phyloP scores from a whole-genome alignment of 1,140 invertebrate species.

The Liolophura sinensis region DNA sequence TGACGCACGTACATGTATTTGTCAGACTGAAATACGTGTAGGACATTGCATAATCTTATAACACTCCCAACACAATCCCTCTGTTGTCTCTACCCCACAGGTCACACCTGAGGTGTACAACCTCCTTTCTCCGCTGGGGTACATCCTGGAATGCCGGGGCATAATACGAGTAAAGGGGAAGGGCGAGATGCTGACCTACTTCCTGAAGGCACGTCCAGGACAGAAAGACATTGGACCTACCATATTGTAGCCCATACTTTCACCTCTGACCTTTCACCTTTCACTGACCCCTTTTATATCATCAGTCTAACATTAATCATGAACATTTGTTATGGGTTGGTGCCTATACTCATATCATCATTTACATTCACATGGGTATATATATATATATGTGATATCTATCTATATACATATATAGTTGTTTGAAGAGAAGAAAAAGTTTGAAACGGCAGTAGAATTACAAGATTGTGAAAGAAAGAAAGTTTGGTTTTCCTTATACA shows the following conservation, averaged over 20 bases:
- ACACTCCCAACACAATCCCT: no score
- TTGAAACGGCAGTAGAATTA: no score
- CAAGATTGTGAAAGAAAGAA: no score
- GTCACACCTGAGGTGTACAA: constrained; percentile 88
- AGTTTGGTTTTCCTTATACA: no score
- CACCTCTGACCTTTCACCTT: not conserved
- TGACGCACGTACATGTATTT: no score
- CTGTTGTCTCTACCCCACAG: constrained; percentile 39
- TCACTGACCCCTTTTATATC: not conserved
- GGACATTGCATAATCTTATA: no score
- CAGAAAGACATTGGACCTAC: not conserved
- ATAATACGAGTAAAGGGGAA: constrained; percentile 93
- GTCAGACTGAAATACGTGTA: no score
- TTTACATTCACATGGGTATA: not conserved
- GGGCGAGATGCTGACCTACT: constrained; percentile 88
- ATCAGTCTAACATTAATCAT: not conserved
- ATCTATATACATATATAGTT: no score
- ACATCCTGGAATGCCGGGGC: constrained; percentile 83
- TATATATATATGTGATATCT: not conserved
- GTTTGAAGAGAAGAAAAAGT: no score
- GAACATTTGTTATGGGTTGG: not conserved
- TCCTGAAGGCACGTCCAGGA: constrained; percentile 73
- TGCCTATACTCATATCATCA: not conserved
- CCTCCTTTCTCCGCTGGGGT: constrained; percentile 71
- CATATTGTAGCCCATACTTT: not conserved